These are phyloP conservation scores for Patiria miniata DNA, from an alignment of 35 echinoderm and acorn worm species.

Conservation along the genomic window DNA sequence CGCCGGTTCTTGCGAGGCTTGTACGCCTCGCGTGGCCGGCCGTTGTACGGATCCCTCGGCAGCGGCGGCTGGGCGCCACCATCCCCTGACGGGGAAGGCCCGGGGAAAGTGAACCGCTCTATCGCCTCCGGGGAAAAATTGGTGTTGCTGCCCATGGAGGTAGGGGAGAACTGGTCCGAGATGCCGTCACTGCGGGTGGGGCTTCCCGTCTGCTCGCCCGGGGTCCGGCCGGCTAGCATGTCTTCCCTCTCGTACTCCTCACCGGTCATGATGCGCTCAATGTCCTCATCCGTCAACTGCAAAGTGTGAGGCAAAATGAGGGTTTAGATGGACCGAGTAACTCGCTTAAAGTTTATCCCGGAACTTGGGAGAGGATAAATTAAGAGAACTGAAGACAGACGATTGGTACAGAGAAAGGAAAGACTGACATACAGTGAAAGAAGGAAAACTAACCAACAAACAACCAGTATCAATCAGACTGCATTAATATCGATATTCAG, in stretches of 20 bases:
- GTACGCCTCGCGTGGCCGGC: too few relatives aligned
- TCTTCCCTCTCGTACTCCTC: constrained; percentile 80
- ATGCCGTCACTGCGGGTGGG: constrained; percentile 87
- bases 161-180: constrained; percentile 82
- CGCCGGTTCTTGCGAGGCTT: not conserved
- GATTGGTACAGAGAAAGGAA: too few relatives aligned
- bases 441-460: too few relatives aligned
- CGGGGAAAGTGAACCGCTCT: constrained; percentile 23
- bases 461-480: too few relatives aligned
- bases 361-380: too few relatives aligned
- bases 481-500: too few relatives aligned
- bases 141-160: constrained; percentile 56
- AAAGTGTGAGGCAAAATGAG: not conserved
- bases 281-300: constrained; percentile 84
- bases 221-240: constrained; percentile 13
- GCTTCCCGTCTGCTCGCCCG: constrained; percentile 31
- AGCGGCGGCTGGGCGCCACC: too few relatives aligned
- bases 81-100: not conserved
- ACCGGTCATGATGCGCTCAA: constrained; percentile 94
- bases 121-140: constrained; percentile 30
- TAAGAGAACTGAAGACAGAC: too few relatives aligned
- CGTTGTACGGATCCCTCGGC: not conserved
- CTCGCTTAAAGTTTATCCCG: too few relatives aligned
- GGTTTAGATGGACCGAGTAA: too few relatives aligned
- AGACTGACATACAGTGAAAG: too few relatives aligned